Evolutionary conservation across 2,797 vertebrate species (phyloP).

Genomic region (Pelodytes ibericus): DNA sequence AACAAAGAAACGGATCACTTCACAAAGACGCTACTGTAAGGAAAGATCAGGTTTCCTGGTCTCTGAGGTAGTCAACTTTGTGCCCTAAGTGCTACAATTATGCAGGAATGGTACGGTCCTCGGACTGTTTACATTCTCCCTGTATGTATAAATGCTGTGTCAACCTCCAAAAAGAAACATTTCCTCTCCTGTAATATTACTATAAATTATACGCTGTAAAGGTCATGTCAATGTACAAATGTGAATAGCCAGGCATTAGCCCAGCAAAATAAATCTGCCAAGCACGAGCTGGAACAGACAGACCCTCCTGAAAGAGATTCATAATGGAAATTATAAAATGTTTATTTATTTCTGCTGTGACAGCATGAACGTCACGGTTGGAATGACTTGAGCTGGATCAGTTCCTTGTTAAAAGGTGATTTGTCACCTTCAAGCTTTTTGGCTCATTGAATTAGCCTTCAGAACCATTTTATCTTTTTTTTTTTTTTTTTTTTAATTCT

Average conservation of each 20-base stretch:
- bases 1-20: conserved; percentile 12
- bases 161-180: background rate
- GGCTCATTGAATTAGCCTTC: background rate
- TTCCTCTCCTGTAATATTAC: background rate
- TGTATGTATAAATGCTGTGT: background rate
- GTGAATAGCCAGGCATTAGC: background rate
- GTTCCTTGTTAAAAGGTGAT: background rate
- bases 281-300: background rate
- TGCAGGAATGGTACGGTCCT: background rate
- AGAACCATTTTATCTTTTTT: background rate
- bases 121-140: background rate
- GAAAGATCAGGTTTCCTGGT: conserved; percentile 8
- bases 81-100: conserved; percentile 20
- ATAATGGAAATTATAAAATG: background rate
- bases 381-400: background rate
- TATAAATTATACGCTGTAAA: background rate
- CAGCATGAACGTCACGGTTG: background rate
- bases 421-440: background rate
- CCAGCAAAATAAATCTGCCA: background rate
- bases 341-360: background rate
- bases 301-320: background rate
- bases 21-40: conserved; percentile 3
- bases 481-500: background rate
- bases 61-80: conserved; percentile 4
- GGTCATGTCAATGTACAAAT: background rate